Conservation (phyloP, 2,113 vertebrate species). For the Semnornis frantzii region DNA sequence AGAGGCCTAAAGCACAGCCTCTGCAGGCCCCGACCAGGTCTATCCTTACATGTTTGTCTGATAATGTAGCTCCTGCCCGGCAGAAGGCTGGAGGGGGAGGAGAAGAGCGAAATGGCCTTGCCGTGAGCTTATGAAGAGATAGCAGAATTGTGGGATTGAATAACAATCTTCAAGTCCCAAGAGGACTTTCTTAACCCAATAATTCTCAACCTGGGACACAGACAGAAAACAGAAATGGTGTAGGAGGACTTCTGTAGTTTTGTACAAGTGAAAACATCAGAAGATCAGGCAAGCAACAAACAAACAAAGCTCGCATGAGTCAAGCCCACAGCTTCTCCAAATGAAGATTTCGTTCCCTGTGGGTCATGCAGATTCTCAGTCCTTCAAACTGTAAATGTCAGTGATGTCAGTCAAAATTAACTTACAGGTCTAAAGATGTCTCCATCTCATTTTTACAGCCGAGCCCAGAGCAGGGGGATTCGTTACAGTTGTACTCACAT, state of each 20-base stretch:
- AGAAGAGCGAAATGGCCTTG: too few species aligned
- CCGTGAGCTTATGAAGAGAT: too few species aligned
- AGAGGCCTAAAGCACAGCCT: too few species aligned
- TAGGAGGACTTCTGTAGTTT: not conserved
- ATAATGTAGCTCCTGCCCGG: too few species aligned
- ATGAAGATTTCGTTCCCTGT: not conserved
- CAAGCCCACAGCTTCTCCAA: not conserved
- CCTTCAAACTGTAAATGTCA: not conserved
- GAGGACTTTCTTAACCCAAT: too few species aligned
- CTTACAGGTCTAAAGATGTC: not conserved
- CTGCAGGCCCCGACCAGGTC: too few species aligned
- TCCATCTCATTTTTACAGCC: not conserved
- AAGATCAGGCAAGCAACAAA: not conserved
- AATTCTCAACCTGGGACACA: too few species aligned
- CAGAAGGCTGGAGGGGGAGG: too few species aligned
- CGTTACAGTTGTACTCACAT: not conserved
- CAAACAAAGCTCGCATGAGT: not conserved
- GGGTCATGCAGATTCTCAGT: not conserved
- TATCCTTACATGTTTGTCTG: too few species aligned
- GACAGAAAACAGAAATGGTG: not conserved
- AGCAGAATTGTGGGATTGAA: too few species aligned
- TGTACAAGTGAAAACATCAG: not conserved
- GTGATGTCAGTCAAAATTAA: not conserved
- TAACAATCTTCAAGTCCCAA: too few species aligned
- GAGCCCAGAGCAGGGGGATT: not conserved